Evolutionary conservation across 1,140 invertebrate species (phyloP), one percentile per base, ranked within the genome.

Genomic region (Pinna nobilis): DNA sequence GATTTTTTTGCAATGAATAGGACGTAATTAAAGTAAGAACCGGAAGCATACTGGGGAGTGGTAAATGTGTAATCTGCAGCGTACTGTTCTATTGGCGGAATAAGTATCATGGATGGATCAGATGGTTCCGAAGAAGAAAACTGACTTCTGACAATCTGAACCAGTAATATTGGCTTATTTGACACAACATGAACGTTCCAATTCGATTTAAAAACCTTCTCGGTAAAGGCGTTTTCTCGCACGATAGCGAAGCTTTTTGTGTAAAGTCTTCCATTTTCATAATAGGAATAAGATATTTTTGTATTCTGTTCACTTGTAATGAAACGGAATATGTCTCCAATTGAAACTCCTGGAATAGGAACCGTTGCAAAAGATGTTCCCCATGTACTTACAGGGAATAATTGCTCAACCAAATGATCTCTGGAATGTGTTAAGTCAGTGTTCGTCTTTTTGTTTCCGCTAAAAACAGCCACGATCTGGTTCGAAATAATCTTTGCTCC

Each of bases 351-450:
- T 15, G 80, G 77, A 18, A 76, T 75, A 1, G 83, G 77, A 20
- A 77, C 77, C 7, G 69, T 74, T 15, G 69, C 61, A 44, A 83
- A 86, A 25, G 64, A 47, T 20, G 65, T 80, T 9, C 84, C 84
- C 84, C 84, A 86, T 15, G 79, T 74, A n/a, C 70, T 44, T 7
- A 79, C 75, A 2, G 84, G 80, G 50, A 76, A 73, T 30, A 86
- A 51, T 50, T 83, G 80, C 41, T 82, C 82, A 6, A 80, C 83
- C 25, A 86, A 47, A 72, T 84, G 80, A 68, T 82, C 83, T 3
- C 65, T 20, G 28, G 61, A 61, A 11, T 23, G 35, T 25, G 59
- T 74, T 6, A n/a, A 33, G 11, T 33, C 33, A 11, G 82, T 68
- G 13, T 67, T 68, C 15, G 78, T 78, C 41, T 70, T 74, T 28